A percentile compares a stretch with the other conserved stretches of the same genome.
These are phyloP conservation scores for Macrophya annulata DNA, from an alignment of 2,888 invertebrate species.

Conservation along the genomic window DNA sequence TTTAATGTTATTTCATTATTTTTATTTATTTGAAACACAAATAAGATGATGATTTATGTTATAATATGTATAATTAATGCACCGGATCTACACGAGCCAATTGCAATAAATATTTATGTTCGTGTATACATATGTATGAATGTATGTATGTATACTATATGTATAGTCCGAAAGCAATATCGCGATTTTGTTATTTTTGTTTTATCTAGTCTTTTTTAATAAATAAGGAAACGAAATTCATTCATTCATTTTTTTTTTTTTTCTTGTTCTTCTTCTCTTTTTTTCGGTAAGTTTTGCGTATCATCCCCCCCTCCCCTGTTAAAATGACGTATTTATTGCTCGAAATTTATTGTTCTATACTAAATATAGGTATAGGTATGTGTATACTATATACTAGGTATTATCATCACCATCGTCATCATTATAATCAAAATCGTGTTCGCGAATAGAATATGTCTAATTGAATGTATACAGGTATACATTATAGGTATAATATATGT, in stretches of 20 bases:
- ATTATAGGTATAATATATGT: too few species aligned
- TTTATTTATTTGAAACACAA: too few species aligned
- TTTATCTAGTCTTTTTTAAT: too few species aligned
- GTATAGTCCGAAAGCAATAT: background rate
- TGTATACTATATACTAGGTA: slow-evolving; percentile 46
- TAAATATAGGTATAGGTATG: slow-evolving; percentile 56
- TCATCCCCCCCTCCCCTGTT: background rate
- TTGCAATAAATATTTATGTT: slow-evolving; percentile 67
- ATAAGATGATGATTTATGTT: too few species aligned
- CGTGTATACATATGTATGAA: background rate
- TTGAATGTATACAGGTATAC: slow-evolving; percentile 56
- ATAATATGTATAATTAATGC: background rate
- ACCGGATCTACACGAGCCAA: slow-evolving; percentile 2
- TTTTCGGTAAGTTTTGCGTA: background rate
- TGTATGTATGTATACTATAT: slow-evolving; percentile 59
- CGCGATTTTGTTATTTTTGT: background rate
- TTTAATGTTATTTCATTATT: too few species aligned
- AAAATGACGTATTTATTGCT: background rate
- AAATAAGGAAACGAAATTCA: background rate
- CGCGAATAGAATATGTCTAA: background rate
- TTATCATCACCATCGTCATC: background rate
- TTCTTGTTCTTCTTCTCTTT: background rate
- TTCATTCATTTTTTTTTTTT: background rate
- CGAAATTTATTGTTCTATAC: slow-evolving; percentile 2
- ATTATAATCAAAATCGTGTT: background rate